Base-by-base conservation (phyloP, 2,113 vertebrate species). In the Cromileptes altivelis region DNA sequence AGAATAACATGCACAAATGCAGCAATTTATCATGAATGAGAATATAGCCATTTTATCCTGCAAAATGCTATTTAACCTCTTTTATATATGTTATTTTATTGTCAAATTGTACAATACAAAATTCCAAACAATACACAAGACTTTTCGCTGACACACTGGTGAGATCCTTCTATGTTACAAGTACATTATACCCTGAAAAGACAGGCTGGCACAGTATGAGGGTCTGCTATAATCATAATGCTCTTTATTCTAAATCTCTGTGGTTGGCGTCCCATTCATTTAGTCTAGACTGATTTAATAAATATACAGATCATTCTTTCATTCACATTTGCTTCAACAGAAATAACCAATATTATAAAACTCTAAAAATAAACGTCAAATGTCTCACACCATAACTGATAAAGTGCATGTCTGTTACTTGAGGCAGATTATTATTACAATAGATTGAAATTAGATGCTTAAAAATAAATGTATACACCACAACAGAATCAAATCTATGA, bases 331-430 rank as follows among this genome's bases (percentile, higher is more conserved):
- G 10, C 13, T 57, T 15, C 11, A 56, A 78, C 12, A 37, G 80
- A 81, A 86, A 74, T 19, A 67, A 85, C 0, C 1, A 23, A 56
- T 57, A 58, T 61, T 21, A 23, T 60, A 68, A 62, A 85, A 82
- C 14, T 2, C 25, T 57, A 4, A 23, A 82, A 91, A 83, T 45
- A 72, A 81, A 77, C 65, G 4, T 65, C 30, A 85, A 70, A 78
- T 80, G 45, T 50, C 62, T 82, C 33, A 62, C 15, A 6, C 55
- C 25, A 18, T 70, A 74, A 90, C 58, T 82, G 11, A 80, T 78
- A 80, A 89, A 89, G 83, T 90, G 88, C 84, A 70, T 91, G 82
- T 85, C 33, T 75, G 33, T 83, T 74, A 65, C 5, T 83, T 84
- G 83, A 89, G 90, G 86, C 86, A 90, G 82, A 88, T 75, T 62